These are phyloP conservation scores for Aphidius colemani DNA, from an alignment of 2,888 invertebrate species.

Conservation along the genomic window DNA sequence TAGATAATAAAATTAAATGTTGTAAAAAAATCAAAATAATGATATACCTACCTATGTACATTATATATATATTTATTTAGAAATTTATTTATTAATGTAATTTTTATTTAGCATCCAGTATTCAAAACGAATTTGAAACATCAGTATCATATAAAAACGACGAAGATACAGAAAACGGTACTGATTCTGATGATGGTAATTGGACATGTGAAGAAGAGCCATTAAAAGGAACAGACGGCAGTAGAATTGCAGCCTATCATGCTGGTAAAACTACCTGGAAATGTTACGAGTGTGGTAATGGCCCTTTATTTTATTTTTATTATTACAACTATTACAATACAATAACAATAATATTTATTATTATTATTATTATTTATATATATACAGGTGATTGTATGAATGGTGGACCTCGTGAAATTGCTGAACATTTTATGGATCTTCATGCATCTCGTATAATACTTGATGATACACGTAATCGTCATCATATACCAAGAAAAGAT, in stretches of 20 bases:
- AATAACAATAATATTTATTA: neutral
- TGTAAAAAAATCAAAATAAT: too few species aligned
- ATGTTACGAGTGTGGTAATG: conserved; percentile 56
- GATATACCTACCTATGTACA: too few species aligned
- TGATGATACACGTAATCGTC: conserved; percentile 46
- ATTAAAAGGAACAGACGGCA: conserved; percentile 56
- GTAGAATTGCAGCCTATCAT: conserved; percentile 56
- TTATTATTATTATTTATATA: neutral
- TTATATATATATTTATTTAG: too few species aligned
- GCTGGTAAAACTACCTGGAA: conserved; percentile 55
- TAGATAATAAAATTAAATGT: too few species aligned
- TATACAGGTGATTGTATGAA: conserved; percentile 52
- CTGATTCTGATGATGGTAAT: conserved; percentile 56
- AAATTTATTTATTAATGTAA: too few species aligned
- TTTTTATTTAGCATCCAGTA: conserved; percentile 49
- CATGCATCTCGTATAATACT: conserved; percentile 49
- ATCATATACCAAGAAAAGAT: conserved; percentile 43
- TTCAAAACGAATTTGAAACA: conserved; percentile 58
- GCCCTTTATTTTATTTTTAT: neutral
- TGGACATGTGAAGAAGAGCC: conserved; percentile 57
- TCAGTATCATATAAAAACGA: conserved; percentile 54
- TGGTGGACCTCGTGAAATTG: conserved; percentile 53
- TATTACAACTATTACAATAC: neutral
- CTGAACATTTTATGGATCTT: conserved; percentile 54
- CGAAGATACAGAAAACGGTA: conserved; percentile 54